A percentile compares a stretch with the other conserved stretches of the same genome.
These are phyloP conservation scores for Brenthis ino DNA, from an alignment of 2,888 invertebrate genomes.

Conservation along the genomic window DNA sequence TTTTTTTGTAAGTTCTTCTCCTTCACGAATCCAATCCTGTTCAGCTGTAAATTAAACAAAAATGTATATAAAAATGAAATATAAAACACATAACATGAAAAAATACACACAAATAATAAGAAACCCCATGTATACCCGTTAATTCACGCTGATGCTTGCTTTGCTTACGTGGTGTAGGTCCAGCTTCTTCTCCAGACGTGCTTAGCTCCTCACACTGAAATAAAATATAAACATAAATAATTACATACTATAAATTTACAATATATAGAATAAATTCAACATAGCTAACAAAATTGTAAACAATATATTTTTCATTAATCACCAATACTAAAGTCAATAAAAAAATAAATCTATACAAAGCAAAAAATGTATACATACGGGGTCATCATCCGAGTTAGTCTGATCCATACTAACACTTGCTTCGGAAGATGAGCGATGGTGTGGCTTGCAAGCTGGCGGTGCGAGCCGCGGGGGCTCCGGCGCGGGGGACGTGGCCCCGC, in stretches of 20 bases:
- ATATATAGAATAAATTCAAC: neutral
- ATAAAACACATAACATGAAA: neutral
- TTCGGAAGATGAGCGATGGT: slow-evolving; percentile 86
- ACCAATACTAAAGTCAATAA: no score
- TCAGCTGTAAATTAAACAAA: slow-evolving; percentile 58
- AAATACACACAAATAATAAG: neutral
- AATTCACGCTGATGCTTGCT: slow-evolving; percentile 79
- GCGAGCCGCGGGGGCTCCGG: slow-evolving; percentile 76
- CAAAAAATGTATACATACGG: slow-evolving; percentile 48
- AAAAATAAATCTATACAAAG: neutral
- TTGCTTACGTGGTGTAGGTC: slow-evolving; percentile 84
- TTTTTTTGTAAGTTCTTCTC: slow-evolving; percentile 76
- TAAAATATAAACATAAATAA: slow-evolving; percentile 4
- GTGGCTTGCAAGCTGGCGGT: slow-evolving; percentile 72
- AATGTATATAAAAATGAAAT: slow-evolving; percentile 33
- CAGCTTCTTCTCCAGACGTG: slow-evolving; percentile 79
- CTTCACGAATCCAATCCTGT: slow-evolving; percentile 77
- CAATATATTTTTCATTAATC: neutral
- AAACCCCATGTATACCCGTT: slow-evolving; percentile 53
- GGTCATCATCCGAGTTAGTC: slow-evolving; percentile 90
- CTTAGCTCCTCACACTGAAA: slow-evolving; percentile 83
- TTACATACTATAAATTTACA: neutral
- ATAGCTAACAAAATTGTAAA: neutral
- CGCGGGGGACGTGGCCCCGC: slow-evolving; percentile 59
- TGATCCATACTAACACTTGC: slow-evolving; percentile 91